Evolutionary conservation across 2,888 invertebrate genomes (phyloP).

Genomic region (Oligia latruncula): DNA sequence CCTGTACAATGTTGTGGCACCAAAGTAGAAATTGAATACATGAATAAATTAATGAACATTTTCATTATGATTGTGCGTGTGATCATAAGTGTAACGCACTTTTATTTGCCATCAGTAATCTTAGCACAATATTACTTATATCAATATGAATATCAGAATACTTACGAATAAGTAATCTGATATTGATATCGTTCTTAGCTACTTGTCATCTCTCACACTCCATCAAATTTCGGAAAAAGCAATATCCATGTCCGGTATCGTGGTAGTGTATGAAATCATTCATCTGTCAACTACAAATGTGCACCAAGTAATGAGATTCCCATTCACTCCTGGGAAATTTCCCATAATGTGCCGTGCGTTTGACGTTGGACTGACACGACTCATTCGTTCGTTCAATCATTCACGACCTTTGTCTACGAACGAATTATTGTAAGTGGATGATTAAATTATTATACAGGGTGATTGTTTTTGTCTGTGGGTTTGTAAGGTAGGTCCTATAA

Average conservation of each 20-base stretch:
- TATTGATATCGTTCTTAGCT: not conserved
- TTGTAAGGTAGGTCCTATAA: not conserved
- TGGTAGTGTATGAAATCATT: slow-evolving; percentile 76
- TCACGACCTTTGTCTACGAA: slow-evolving; percentile 60
- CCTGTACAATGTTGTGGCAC: slow-evolving; percentile 40
- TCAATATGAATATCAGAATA: too few relatives aligned
- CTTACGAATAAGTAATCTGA: not conserved
- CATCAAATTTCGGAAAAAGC: slow-evolving; percentile 65
- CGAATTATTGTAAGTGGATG: slow-evolving; percentile 45
- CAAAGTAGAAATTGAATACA: slow-evolving; percentile 49
- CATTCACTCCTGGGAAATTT: slow-evolving; percentile 87
- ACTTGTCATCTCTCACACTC: slow-evolving; percentile 20
- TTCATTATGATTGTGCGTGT: slow-evolving; percentile 22
- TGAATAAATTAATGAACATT: slow-evolving; percentile 40
- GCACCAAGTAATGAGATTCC: slow-evolving; percentile 85
- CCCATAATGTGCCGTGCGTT: slow-evolving; percentile 78
- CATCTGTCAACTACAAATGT: slow-evolving; percentile 80
- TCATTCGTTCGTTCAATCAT: slow-evolving; percentile 74
- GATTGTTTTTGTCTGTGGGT: not conserved
- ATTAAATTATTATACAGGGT: slow-evolving; percentile 14
- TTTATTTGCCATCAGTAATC: not conserved
- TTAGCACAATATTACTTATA: not conserved
- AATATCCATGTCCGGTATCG: slow-evolving; percentile 67
- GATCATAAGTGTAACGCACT: slow-evolving; percentile 21
- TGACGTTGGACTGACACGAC: slow-evolving; percentile 73